These are phyloP conservation scores for Pachymerium ferrugineum DNA, from an alignment of 2,888 invertebrate species.

Conservation along the genomic window DNA sequence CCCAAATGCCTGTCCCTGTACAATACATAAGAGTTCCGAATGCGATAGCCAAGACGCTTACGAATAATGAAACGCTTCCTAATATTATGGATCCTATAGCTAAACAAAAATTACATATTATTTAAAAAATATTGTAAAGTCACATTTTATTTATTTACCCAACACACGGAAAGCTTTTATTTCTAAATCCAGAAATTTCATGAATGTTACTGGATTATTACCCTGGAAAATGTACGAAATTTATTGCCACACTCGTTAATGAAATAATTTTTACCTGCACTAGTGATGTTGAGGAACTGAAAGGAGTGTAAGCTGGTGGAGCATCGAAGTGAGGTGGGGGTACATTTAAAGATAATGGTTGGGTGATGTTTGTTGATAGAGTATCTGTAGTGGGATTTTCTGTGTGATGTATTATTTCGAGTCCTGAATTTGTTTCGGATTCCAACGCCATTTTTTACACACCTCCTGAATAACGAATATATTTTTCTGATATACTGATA, in stretches of 20 bases:
- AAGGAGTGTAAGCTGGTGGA: slow-evolving; percentile 29
- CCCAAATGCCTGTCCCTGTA: slow-evolving; percentile 30
- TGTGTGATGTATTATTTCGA: background rate
- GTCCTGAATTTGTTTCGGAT: background rate
- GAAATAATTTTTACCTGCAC: background rate
- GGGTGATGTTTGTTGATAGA: no score
- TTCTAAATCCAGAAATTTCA: background rate
- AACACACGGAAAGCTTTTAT: background rate
- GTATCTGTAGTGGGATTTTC: no score
- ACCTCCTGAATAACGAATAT: no score
- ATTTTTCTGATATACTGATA: no score
- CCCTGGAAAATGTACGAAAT: background rate
- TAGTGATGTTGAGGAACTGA: slow-evolving; percentile 8
- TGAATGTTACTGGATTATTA: background rate
- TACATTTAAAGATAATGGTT: background rate
- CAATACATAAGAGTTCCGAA: slow-evolving; percentile 29
- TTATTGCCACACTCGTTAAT: background rate
- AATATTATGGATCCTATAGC: slow-evolving; percentile 9
- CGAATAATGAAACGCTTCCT: slow-evolving; percentile 18
- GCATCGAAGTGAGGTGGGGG: background rate
- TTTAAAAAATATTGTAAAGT: background rate
- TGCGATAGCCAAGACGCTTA: slow-evolving; percentile 7
- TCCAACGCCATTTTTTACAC: background rate
- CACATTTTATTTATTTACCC: background rate
- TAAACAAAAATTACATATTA: background rate